phyloP scores from a whole-genome alignment of 2,113 vertebrate species.

The Oceanodroma tethys region DNA sequence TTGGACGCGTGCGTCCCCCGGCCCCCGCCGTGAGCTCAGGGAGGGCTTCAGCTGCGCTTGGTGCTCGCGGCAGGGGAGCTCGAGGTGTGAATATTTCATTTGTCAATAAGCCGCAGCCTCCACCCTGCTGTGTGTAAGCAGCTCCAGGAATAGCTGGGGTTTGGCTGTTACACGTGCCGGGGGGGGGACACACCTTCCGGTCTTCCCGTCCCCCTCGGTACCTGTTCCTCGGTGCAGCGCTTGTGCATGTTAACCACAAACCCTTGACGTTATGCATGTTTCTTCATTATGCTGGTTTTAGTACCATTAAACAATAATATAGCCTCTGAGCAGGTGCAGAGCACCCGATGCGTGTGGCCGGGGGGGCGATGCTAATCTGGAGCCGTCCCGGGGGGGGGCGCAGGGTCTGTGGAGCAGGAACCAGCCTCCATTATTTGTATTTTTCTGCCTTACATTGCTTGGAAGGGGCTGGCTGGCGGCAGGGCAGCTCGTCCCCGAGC shows the following conservation, averaged over 20 bases:
- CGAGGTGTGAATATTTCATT: neutral
- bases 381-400: neutral
- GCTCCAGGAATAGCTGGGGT: neutral
- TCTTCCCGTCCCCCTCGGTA: neutral
- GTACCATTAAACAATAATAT: conserved; percentile 10
- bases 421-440: neutral
- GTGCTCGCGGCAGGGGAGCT: neutral
- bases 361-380: rapidly evolving
- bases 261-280: neutral
- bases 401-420: neutral
- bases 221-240: neutral
- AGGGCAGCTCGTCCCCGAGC: neutral
- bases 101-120: neutral
- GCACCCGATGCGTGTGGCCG: rapidly evolving
- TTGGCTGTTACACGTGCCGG: rapidly evolving
- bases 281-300: neutral
- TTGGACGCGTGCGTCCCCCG: too few relatives aligned
- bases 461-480: neutral
- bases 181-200: neutral
- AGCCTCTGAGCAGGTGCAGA: neutral
- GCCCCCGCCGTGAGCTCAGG: rapidly evolving
- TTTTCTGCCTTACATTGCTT: neutral
- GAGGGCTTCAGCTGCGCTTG: neutral
- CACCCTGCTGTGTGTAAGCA: neutral
- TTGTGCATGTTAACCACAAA: neutral